Base-by-base conservation (phyloP, 2,888 invertebrate species). In the Rhopalosiphum nymphaeae region DNA sequence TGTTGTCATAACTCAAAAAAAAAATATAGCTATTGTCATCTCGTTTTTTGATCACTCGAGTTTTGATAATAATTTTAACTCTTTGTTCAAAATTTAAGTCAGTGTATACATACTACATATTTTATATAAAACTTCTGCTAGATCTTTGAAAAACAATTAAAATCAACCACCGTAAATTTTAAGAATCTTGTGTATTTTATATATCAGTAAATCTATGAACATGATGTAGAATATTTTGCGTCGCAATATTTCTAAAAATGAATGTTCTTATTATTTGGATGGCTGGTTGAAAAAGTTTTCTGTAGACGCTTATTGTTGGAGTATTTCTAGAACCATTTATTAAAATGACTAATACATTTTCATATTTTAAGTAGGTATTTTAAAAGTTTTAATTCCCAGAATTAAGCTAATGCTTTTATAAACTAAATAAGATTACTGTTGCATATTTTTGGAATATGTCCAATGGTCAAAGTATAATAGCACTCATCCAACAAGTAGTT, bases 391-490 rank as follows among this genome's bases (percentile, higher is more conserved):
- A 53, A 53, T 92, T 86, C 57, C 49, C 3, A 26, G 86, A 86
- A 92, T 61, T 88, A 53, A 87, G 44, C 25, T 53, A 44, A 56
- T 7, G 21, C 36, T 61, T 87, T 44, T 44, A 88, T 92, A 67
- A 88, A 25, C 67, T 53, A 0, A 87, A 67, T 88, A 42, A 87
- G 9, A 87, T 67, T 42, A 42, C 21, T 46, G 78, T 26, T 29
- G 44, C 4, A 46, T 5, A 56, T 92, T 87, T 88, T 88, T 92
- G 92, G 92, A 88, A 88, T 92, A n/a, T 29, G 25, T 92, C 92
- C 92, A 92, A 89, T 53, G n/a, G 29, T n/a, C 67, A 92, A 88
- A 92, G 49, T 61, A 67, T 91, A 53, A 84, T 84, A 91, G 13
- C 13, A 49, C 11, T 16, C 42, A 53, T 29, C 11, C 4, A 84